Evolutionary conservation across 2,113 vertebrate species (phyloP).

Genomic region (Glaucidium brasilianum): DNA sequence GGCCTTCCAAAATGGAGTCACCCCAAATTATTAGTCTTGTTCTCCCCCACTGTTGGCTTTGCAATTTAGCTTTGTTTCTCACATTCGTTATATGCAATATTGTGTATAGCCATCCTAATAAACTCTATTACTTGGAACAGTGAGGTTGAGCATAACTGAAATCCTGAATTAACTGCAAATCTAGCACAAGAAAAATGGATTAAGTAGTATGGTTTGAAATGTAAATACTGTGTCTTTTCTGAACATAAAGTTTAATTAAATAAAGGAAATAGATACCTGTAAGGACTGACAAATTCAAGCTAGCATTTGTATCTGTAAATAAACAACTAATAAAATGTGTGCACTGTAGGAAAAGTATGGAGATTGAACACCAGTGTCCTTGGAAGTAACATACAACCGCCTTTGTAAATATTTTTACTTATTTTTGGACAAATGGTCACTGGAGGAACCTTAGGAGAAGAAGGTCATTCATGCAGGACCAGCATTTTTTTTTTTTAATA

Average conservation of each 20-base stretch:
- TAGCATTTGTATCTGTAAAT: not conserved
- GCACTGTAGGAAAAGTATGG: rapidly evolving
- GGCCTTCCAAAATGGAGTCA: not conserved
- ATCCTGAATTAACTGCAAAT: not conserved
- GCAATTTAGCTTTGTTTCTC: not conserved
- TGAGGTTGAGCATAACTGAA: not conserved
- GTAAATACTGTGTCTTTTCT: not conserved
- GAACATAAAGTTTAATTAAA: not conserved
- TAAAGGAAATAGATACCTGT: not conserved
- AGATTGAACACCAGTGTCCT: not conserved
- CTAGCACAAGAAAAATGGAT: not conserved
- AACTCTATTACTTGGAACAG: not conserved
- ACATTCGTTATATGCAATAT: not conserved
- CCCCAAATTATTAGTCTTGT: not conserved
- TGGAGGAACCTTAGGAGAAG: not conserved
- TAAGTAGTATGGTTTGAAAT: not conserved
- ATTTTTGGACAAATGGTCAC: not conserved
- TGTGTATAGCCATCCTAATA: not conserved
- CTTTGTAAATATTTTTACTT: not conserved
- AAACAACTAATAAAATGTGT: not conserved
- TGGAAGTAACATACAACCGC: not conserved
- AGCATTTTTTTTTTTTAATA: not conserved
- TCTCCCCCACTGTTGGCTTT: not conserved
- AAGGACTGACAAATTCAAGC: not conserved
- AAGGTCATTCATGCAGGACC: not conserved